Evolutionary conservation across 2,888 invertebrate species (phyloP).

Genomic region (Sminthurinus aureus): DNA sequence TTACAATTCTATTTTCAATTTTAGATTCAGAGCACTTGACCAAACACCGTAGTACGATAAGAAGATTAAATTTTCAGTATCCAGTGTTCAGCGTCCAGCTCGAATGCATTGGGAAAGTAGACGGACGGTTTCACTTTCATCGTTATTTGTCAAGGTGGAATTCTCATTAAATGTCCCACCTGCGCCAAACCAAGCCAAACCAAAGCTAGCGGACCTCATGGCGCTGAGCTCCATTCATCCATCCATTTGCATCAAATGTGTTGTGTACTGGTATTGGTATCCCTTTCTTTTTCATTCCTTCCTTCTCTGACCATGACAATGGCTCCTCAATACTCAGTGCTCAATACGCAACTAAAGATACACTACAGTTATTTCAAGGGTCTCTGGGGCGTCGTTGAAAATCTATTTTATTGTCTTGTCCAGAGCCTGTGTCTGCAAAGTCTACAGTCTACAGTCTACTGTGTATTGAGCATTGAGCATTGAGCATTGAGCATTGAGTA

Average conservation of each 20-base stretch:
- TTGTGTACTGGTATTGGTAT: too few relatives aligned
- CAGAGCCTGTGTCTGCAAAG: neutral
- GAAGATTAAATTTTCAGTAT: too few relatives aligned
- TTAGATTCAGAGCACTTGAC: too few relatives aligned
- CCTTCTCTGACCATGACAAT: too few relatives aligned
- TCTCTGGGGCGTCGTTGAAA: slow-evolving; percentile 10
- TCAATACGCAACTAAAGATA: too few relatives aligned
- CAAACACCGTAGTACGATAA: neutral
- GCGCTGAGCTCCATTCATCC: neutral
- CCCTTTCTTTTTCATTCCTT: too few relatives aligned
- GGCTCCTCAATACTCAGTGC: too few relatives aligned
- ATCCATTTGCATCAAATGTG: neutral
- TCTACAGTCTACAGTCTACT: too few relatives aligned
- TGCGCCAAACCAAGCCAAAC: neutral
- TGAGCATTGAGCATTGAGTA: too few relatives aligned
- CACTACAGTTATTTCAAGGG: neutral
- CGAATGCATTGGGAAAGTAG: neutral
- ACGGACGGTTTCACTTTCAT: neutral
- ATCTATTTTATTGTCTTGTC: slow-evolving; percentile 19
- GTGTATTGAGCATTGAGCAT: too few relatives aligned
- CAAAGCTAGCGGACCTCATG: neutral
- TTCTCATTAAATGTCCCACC: neutral
- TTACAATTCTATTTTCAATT: too few relatives aligned
- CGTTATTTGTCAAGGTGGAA: neutral
- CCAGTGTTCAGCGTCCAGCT: too few relatives aligned